Evolutionary conservation across 1,140 invertebrate genomes (phyloP).

Genomic region (Homarus americanus): DNA sequence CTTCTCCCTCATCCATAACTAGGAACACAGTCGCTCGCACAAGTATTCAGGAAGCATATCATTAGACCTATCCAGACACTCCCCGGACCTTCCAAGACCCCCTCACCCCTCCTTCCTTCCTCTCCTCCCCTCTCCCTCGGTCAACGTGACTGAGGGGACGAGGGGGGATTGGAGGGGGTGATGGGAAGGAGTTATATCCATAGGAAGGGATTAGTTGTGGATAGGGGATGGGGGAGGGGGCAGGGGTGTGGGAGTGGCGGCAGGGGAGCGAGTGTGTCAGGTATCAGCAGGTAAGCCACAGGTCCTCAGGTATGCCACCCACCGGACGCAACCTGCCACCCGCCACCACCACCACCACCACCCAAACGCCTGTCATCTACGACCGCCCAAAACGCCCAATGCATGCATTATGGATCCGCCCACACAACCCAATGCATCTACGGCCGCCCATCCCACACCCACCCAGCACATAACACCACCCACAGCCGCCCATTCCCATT

Average conservation of each 20-base stretch:
- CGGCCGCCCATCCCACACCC: too few species aligned
- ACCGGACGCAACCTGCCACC: too few species aligned
- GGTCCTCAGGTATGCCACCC: slow-evolving; percentile 19
- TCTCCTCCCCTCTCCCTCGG: not conserved
- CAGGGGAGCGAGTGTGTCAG: slow-evolving; percentile 32
- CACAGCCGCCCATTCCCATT: not conserved
- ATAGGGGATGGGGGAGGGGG: not conserved
- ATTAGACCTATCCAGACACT: not conserved
- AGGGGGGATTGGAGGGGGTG: too few species aligned
- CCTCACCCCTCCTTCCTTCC: not conserved
- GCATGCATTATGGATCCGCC: not conserved
- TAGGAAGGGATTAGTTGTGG: not conserved
- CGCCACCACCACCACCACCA: too few species aligned
- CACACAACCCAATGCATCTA: not conserved
- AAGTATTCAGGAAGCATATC: too few species aligned
- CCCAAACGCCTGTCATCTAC: too few species aligned
- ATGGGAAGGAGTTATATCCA: too few species aligned
- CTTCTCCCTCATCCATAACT: too few species aligned
- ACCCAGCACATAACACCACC: too few species aligned
- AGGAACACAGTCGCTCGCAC: too few species aligned
- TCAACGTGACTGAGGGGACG: not conserved
- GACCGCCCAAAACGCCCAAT: not conserved
- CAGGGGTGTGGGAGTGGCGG: not conserved
- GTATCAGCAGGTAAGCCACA: slow-evolving; percentile 36
- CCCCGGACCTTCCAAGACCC: not conserved